Evolutionary conservation across 2,888 invertebrate species (phyloP), one percentile per base, ranked within the genome.

Genomic region (Eulithis testata): DNA sequence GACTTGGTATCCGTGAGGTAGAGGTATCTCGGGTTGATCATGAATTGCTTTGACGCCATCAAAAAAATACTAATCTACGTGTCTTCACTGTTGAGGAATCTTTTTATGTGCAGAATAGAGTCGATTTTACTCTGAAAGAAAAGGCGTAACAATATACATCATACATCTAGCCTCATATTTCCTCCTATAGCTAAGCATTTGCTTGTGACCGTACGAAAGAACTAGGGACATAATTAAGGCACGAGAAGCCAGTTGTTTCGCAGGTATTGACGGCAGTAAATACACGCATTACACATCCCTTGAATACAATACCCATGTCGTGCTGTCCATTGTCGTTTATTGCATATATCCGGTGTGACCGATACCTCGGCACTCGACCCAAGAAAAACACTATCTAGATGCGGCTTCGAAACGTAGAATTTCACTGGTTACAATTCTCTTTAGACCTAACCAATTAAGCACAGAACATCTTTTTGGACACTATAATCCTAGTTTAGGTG

Each of bases 311-410:
- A 40, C 31, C 21, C 40, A 76, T 73, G 71, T 72, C 73, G 72
- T 73, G 72, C 65, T 69, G 76, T 69, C 78, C 76, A 86, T 86
- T 86, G 85, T 82, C 76, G 79, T 63, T 87, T 75, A 89, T 88
- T 88, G 87, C 83, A 82, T 78, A 81, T 84, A 82, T 89, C 89
- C 89, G 88, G 81, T 73, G 72, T 75, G 76, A 70, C 71, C 70
- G 66, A 72, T 73, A 72, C 63, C 59, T 57, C 66, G 58, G 44
- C 56, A 47, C 47, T 63, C 50, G 44, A 58, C 69, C 56, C 61
- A 66, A 78, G 66, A 57, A 73, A 70, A 63, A 71, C 56, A 68
- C 60, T 64, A 66, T 64, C 70, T 62, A 68, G 73, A 74, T 72
- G 71, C 62, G 63, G 61, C 65, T 68, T 11, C 37, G 5, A 4